These are phyloP conservation scores for Julus scanicus DNA, from an alignment of 2,888 invertebrate genomes.

Conservation along the genomic window DNA sequence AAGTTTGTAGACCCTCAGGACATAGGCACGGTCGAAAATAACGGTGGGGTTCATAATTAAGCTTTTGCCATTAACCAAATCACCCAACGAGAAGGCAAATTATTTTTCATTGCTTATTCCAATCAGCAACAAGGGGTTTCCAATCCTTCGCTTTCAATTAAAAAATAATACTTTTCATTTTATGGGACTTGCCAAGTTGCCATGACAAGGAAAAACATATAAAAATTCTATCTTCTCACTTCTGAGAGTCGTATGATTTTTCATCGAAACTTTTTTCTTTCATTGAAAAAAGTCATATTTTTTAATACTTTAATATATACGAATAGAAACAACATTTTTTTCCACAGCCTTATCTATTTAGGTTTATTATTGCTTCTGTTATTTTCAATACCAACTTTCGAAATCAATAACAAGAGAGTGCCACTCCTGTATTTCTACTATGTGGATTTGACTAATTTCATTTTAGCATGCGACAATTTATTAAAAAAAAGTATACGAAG, in stretches of 20 bases:
- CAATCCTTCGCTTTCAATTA: slow-evolving; percentile 17
- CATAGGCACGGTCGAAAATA: neutral
- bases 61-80: neutral
- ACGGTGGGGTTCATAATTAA: neutral
- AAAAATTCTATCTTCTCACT: neutral
- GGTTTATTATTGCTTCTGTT: neutral
- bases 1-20: neutral
- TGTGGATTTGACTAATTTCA: slow-evolving; percentile 15
- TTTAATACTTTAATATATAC: neutral
- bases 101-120: neutral
- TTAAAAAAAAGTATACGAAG: neutral
- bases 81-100: neutral
- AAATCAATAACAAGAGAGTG: slow-evolving; percentile 5
- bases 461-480: neutral
- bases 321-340: neutral
- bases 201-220: neutral
- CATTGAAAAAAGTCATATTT: slow-evolving; percentile 11
- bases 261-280: neutral
- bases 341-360: neutral
- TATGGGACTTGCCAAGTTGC: neutral
- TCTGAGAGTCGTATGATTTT: neutral
- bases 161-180: neutral
- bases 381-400: neutral
- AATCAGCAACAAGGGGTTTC: neutral
- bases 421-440: slow-evolving; percentile 2